Evolutionary conservation across 2,797 vertebrate genomes (phyloP), one percentile per base, ranked within the genome.

Genomic region (Austrolebias charrua): DNA sequence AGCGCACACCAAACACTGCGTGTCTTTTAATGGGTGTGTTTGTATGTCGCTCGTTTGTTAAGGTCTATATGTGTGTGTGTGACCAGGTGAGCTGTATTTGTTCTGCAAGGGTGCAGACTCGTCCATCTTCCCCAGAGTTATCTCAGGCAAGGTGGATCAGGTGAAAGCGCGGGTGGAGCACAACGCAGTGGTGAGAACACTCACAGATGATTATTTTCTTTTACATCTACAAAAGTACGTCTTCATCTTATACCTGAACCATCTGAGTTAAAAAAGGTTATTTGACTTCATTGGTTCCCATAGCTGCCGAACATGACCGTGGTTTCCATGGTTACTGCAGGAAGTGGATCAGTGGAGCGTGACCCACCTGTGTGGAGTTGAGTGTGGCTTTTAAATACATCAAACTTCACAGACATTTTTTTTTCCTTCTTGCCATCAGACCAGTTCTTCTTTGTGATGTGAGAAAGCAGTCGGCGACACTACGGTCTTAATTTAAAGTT

Each of bases 71-170:
- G 0, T n/a, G n/a, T 81, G 57, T 68, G 49, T 50, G 18, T 45
- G 50, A 6, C 76, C 78, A 98, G 97, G 95, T 51, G 95, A 98
- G 60, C 89, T 94, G 70, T 96, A 92, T 69, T 89, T 99, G 52
- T 98, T 99, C 85, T 98, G 96, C 83, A 98, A 99, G 91, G 97
- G 98, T 61, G 97, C 98, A 11, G 98, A 99, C 87, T 98, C 97
- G 18, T 94, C 97, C 55, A 95, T 98, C 90, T 98, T 99, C 79
- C 97, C 98, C 62, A 88, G 94, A 68, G 95, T 98, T 11, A 80
- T 94, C 75, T 94, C 97, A 71, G 97, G 97, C 74, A 98, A 96
- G 90, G 93, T 98, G 79, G 95, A 97, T 0, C 94, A 97, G 88
- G 84, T 98, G 75, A 92, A 66, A 75, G 89, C 95, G 51, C 89